phyloP scores from a whole-genome alignment of 2,888 invertebrate genomes.

The Cephus spinipes region DNA sequence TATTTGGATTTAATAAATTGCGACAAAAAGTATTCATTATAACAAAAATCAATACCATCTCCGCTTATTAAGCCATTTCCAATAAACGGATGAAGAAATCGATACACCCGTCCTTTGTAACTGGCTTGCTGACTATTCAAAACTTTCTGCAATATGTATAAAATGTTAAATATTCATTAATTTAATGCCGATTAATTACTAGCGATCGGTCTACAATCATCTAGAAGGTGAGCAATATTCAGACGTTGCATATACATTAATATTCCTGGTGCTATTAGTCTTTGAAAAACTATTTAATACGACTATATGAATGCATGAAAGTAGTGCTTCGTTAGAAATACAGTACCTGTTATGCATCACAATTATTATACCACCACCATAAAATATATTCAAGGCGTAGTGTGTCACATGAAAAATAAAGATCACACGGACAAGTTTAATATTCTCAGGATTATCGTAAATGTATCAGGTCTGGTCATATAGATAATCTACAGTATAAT shows the following conservation, averaged over 20 bases:
- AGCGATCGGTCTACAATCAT: neutral
- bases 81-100: slow-evolving; percentile 38
- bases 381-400: neutral
- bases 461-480: neutral
- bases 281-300: slow-evolving; percentile 15
- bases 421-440: neutral
- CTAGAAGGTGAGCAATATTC: neutral
- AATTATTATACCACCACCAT: neutral
- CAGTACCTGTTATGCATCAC: neutral
- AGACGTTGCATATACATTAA: slow-evolving; percentile 6
- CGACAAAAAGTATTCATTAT: neutral
- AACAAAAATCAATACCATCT: slow-evolving; percentile 6
- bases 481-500: neutral
- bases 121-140: slow-evolving; percentile 35
- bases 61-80: slow-evolving; percentile 38
- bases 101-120: slow-evolving; percentile 37
- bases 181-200: neutral
- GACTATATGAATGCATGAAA: slow-evolving; percentile 19
- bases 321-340: neutral
- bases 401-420: neutral
- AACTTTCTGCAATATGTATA: slow-evolving; percentile 27
- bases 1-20: neutral
- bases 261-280: slow-evolving; percentile 14
- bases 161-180: neutral
- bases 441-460: neutral